Percentiles rank a stretch among this genome's conserved stretches.
phyloP scores from a whole-genome alignment of 2,797 vertebrate species.

The Chromis chromis region DNA sequence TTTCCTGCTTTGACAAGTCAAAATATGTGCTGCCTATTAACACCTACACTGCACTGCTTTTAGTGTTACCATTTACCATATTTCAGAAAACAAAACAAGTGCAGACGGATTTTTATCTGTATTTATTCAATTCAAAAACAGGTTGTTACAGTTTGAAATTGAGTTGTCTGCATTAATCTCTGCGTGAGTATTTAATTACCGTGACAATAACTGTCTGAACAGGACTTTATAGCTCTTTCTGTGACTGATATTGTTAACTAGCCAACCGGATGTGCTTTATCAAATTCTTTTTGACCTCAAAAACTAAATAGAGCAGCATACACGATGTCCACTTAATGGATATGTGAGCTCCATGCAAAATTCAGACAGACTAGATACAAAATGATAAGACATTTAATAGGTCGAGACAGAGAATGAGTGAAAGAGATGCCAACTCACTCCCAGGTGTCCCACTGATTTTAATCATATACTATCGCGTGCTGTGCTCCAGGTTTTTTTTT shows the following conservation, averaged over 20 bases:
- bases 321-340: not conserved
- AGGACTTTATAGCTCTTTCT: not conserved
- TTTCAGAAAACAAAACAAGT: not conserved
- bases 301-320: conserved; percentile 7
- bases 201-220: not conserved
- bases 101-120: not conserved
- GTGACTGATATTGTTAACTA: conserved; percentile 9
- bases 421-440: conserved; percentile 5
- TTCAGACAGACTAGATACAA: conserved; percentile 6
- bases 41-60: not conserved
- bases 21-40: too few relatives aligned
- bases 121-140: not conserved
- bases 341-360: conserved; percentile 10
- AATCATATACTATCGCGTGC: not conserved
- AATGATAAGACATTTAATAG: conserved; percentile 6
- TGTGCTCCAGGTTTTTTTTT: conserved; percentile 12
- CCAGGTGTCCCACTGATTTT: conserved; percentile 8
- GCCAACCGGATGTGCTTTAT: conserved; percentile 1
- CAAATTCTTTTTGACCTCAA: conserved; percentile 13
- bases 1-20: too few relatives aligned
- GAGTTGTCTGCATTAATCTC: not conserved
- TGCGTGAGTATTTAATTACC: not conserved
- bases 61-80: not conserved
- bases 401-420: not conserved
- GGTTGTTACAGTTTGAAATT: not conserved